These are phyloP conservation scores for Habroteleia sp. DNA, from an alignment of 2,888 invertebrate genomes.

Conservation along the genomic window DNA sequence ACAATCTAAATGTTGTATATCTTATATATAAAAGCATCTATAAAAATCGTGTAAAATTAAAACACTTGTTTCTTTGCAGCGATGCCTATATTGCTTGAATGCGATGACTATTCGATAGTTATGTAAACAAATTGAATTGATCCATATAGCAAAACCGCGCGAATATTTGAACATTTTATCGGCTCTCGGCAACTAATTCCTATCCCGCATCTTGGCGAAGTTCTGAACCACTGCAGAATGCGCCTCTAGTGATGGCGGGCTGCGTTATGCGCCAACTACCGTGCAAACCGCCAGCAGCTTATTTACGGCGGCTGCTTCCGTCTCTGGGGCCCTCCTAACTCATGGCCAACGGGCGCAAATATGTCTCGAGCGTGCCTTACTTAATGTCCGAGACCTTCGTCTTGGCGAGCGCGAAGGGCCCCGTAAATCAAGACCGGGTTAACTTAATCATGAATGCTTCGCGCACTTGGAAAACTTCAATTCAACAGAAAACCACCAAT, in stretches of 20 bases:
- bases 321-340: conserved; percentile 71
- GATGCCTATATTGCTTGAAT: conserved; percentile 1
- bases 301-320: conserved; percentile 69
- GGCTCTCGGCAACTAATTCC: conserved; percentile 1
- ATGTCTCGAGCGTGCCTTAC: conserved; percentile 70
- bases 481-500: conserved; percentile 44
- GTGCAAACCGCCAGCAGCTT: conserved; percentile 69
- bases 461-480: conserved; percentile 57
- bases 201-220: conserved; percentile 28
- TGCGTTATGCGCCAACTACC: conserved; percentile 39
- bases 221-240: conserved; percentile 38
- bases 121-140: no score
- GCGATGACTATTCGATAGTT: conserved; percentile 17
- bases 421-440: conserved; percentile 61
- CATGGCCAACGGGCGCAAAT: conserved; percentile 74
- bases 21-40: no score
- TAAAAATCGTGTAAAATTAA: no score
- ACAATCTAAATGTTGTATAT: no score
- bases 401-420: conserved; percentile 58
- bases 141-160: conserved; percentile 3
- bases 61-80: no score
- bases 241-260: conserved; percentile 35
- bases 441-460: conserved; percentile 64
- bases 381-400: conserved; percentile 76
- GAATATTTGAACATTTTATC: conserved; percentile 15